A percentile compares a stretch with the other conserved stretches of the same genome.
Evolutionary conservation across 2,113 vertebrate genomes (phyloP).

Genomic region (Microcebus griseorufus): DNA sequence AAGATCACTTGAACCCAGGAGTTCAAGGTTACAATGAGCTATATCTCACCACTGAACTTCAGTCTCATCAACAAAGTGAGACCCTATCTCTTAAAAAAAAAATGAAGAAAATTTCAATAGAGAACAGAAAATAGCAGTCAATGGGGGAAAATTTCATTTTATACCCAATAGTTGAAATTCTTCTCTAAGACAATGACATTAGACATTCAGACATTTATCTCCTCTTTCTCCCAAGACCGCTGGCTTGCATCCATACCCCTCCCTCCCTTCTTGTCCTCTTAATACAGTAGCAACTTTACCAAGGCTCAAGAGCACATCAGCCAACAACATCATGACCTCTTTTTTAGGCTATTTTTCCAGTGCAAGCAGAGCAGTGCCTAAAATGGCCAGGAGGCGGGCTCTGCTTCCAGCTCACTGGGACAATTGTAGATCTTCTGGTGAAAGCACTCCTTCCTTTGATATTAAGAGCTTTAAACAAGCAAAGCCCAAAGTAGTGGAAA

Average conservation of each 20-base stretch:
- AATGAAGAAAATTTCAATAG: neutral
- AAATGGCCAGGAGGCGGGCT: neutral
- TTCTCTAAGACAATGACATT: neutral
- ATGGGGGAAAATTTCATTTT: neutral
- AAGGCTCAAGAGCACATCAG: neutral
- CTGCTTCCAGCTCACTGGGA: neutral
- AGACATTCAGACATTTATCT: neutral
- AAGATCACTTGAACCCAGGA: too few species aligned
- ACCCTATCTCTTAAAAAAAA: too few species aligned
- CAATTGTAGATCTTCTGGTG: neutral
- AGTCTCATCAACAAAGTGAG: too few species aligned
- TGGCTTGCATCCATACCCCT: neutral
- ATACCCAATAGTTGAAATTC: neutral
- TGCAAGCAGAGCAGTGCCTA: neutral
- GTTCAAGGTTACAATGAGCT: too few species aligned
- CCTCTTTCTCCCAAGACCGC: neutral
- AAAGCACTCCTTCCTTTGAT: neutral
- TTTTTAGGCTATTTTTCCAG: neutral
- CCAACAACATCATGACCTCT: neutral
- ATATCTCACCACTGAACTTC: too few species aligned
- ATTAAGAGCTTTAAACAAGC: neutral
- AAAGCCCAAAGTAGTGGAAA: neutral
- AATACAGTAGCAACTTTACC: neutral
- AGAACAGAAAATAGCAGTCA: neutral
- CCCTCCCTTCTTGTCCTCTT: neutral